Evolutionary conservation across 37 sponge, comb jelly and placozoan genomes (phyloP), one percentile per base, ranked within the genome.

Genomic region (Agelas oroides): DNA sequence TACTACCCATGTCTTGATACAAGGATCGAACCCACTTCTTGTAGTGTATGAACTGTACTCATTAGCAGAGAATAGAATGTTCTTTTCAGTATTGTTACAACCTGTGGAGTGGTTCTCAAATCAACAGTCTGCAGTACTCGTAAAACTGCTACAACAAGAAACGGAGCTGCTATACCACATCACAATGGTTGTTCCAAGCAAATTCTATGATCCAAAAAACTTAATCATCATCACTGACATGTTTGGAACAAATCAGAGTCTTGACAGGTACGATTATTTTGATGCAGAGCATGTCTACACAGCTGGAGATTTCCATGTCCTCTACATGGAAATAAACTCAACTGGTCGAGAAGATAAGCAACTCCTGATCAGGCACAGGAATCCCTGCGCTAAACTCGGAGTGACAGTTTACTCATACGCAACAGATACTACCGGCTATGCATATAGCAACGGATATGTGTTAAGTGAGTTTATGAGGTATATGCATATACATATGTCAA

Each of bases 91-190:
- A 38, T 25, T 77, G 2, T 21, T 62, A n/a, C 78, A 77, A 37
- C 78, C 78, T 25, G 63, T 62, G 0, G 64, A 63, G 63, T 77
- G 78, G 78, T 77, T 37, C 64, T 32, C 63, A 14, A 77, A 77
- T 63, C 59, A 39, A 63, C 78, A 77, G 39, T 32, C 27, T 1
- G 65, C 61, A 3, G 27, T 35, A 0, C 25, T 77, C 1, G 18
- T 1, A 16, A 39, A 63, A 61, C 78, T n/a, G n/a, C n/a, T 65
- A 61, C 46, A 46, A 12, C 25, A 61, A 23, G 25, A 61, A 27
- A 61, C 62, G 3, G 62, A 25, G 14, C 62, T 14, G 62, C 62
- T 14, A 12, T 61, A 25, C n/a, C 25, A 61, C 62, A 61, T 61
- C n/a, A 23, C 62, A 14, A 14, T 46, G 8, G 46, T 27, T 12